Conservation (phyloP, 2,113 vertebrate genomes). For the chimpanzee (Pan troglodytes) region NHGRI_mPanTro3-v2.1_pri NC_072415.2:46194501-46195000, state of each 20-base stretch:
- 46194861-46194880: not conserved
- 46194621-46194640: accelerated
- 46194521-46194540: not conserved
- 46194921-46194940: not conserved
- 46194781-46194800: not conserved
- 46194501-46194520: not conserved
- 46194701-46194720: not conserved
- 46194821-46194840: not conserved
- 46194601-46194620: not conserved
- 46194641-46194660: accelerated
- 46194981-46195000: not conserved
- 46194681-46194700: not conserved
- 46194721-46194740: not conserved
- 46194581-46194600: not conserved
- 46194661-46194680: not conserved
- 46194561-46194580: not conserved
- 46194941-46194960: not conserved
- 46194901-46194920: not conserved
- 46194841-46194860: accelerated
- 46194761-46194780: not conserved
- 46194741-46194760: not conserved
- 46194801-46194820: not conserved
- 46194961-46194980: not conserved
- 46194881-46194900: not conserved
- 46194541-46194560: not conserved